Evolutionary conservation across 2,888 invertebrate genomes (phyloP), one percentile per base, ranked within the genome.

Genomic region (Leuctra nigra): DNA sequence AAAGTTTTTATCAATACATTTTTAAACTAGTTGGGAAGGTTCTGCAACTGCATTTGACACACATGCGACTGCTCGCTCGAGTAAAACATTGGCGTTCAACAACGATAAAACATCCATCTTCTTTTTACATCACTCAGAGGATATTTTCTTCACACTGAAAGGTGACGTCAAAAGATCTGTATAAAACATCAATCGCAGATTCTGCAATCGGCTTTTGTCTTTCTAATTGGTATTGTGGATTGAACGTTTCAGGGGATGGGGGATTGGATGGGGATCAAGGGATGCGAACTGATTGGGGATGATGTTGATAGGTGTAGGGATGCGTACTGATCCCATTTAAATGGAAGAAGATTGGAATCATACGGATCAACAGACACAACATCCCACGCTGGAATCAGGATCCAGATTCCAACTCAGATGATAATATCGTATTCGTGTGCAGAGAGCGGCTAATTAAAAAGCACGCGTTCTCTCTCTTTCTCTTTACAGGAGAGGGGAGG

Each of bases 281-380:
- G 35, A 50, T 50, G 50, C 20, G 33, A 4, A 4, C 50, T 50
- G 50, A 50, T 50, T 33, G 50, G 50, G 50, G 50, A 50, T 50
- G 50, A 50, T 50, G 50, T 50, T 50, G 50, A 50, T 50, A 50
- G 50, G 50, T 50, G 50, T 20, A 55, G 35, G 58, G 58, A 55
- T 48, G 58, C 58, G 55, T 58, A 55, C 35, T 58, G 58, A 55
- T 55, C 54, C 54, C 54, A 55, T 55, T 58, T 52, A 41, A 52
- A 54, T 50, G 55, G 52, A 41, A 58, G 58, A 52, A 58, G 55
- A 58, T 58, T 58, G 58, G 53, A 50, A 55, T 55, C 58, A 55
- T 38, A 52, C 53, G 58, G 50, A 55, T 54, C 58, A 58, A 41
- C 55, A 58, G 41, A 36, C 55, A n/a, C 16, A 14, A 41, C 52